phyloP scores from a whole-genome alignment of 2,888 invertebrate genomes.

The Athripsodes cinereus region DNA sequence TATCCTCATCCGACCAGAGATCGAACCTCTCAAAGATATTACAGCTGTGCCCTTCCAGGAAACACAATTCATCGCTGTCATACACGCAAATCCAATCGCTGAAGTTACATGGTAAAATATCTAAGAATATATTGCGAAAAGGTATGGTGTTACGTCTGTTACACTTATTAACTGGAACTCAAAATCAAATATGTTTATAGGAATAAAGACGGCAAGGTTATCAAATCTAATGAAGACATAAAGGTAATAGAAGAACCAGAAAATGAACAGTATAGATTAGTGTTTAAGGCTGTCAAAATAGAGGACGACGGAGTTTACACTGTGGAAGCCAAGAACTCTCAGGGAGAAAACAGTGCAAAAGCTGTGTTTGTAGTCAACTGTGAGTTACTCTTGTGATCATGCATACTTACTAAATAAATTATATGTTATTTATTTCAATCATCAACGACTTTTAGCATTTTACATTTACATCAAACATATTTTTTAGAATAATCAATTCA shows the following conservation, averaged over 20 bases:
- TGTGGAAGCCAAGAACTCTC: constrained; percentile 69
- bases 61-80: constrained; percentile 70
- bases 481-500: no score
- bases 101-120: constrained; percentile 69
- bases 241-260: constrained; percentile 56
- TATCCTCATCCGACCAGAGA: constrained; percentile 71
- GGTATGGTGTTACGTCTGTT: no score
- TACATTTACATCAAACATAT: no score
- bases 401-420: no score
- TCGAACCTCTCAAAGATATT: constrained; percentile 68
- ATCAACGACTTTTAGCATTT: no score
- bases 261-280: constrained; percentile 62
- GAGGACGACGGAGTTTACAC: constrained; percentile 75
- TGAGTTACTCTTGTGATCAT: constrained; percentile 44
- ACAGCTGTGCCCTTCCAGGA: constrained; percentile 71
- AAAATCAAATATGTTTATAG: constrained; percentile 33
- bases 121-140: no score
- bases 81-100: constrained; percentile 86
- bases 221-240: constrained; percentile 52
- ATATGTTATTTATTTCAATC: no score
- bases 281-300: constrained; percentile 62
- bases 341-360: constrained; percentile 64
- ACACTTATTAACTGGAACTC: no score
- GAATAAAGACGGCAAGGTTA: constrained; percentile 58
- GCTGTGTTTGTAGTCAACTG: constrained; percentile 52